Conservation (phyloP, 2,113 vertebrate species). For the Prunella himalayana region DNA sequence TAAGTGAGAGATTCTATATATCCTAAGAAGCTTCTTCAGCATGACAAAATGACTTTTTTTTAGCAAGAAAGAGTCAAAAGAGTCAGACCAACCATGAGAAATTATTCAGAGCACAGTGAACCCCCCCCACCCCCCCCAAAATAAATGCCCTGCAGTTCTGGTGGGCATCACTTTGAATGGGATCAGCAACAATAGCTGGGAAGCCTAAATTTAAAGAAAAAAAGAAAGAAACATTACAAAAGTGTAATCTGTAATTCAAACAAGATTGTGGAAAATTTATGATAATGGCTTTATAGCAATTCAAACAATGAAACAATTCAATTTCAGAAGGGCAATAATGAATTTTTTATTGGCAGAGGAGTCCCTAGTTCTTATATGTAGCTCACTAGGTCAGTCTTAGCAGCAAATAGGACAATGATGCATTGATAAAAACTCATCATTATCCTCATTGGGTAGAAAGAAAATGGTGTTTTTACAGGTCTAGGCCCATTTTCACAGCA, state of each 20-base stretch:
- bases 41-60: neutral
- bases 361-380: neutral
- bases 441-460: neutral
- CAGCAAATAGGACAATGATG: conserved; percentile 33
- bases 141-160: neutral
- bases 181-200: neutral
- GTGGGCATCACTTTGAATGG: neutral
- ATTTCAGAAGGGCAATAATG: neutral
- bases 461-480: conserved; percentile 2
- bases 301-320: neutral
- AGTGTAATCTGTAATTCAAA: neutral
- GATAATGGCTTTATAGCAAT: neutral
- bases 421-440: neutral
- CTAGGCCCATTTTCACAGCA: conserved; percentile 36
- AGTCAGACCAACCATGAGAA: neutral
- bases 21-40: neutral
- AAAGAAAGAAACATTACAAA: neutral
- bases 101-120: neutral
- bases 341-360: neutral
- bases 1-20: fast-evolving
- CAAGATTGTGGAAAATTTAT: neutral
- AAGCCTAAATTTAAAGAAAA: neutral
- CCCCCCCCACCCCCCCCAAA: neutral
- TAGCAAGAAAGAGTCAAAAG: neutral
- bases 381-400: conserved; percentile 34